Conservation (phyloP, 2,113 vertebrate genomes). For the Bubo bubo region DNA sequence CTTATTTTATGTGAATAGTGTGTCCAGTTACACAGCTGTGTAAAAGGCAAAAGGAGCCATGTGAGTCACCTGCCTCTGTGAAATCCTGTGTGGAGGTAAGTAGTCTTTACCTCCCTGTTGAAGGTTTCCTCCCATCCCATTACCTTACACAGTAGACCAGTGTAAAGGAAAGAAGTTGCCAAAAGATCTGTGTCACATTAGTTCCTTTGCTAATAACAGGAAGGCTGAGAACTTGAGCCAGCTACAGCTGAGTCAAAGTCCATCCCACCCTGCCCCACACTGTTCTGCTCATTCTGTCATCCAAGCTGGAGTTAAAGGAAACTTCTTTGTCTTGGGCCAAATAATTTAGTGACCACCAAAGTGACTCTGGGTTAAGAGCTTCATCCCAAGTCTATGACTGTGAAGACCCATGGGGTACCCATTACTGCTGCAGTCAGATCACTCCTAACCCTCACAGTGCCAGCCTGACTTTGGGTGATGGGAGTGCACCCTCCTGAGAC, state of each 20-base stretch:
- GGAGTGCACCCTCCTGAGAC: not conserved
- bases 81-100: not conserved
- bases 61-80: not conserved
- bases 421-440: not conserved
- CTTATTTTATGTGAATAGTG: not conserved
- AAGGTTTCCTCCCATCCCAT: not conserved
- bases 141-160: not conserved
- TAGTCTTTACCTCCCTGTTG: not conserved
- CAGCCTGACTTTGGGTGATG: not conserved
- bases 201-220: not conserved
- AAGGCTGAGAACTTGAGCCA: not conserved
- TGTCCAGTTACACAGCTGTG: not conserved
- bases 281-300: not conserved
- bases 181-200: not conserved
- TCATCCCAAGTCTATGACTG: not conserved
- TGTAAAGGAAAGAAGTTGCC: not conserved
- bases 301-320: not conserved
- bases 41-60: not conserved
- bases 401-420: not conserved
- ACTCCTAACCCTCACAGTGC: not conserved
- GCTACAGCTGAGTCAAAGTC: not conserved
- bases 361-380: not conserved
- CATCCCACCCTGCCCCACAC: not conserved
- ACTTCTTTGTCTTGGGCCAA: not conserved
- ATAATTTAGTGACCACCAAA: fast-evolving